These are phyloP conservation scores for Cnemophilus loriae DNA, from an alignment of 2,113 vertebrate species.

Conservation along the genomic window DNA sequence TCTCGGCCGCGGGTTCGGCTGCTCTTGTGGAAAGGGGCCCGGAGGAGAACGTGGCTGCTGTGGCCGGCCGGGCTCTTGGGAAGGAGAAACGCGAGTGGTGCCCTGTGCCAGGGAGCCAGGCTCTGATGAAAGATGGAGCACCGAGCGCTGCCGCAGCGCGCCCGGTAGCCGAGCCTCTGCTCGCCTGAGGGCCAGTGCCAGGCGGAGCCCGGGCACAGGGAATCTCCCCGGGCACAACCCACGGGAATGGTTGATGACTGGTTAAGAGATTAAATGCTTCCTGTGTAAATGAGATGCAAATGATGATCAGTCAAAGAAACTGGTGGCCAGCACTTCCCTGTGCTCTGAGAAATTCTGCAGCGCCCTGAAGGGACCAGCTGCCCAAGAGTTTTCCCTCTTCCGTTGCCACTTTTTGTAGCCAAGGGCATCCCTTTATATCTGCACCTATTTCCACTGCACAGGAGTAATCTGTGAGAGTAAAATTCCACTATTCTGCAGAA, in stretches of 20 bases:
- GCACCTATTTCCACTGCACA: not conserved
- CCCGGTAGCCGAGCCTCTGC: not conserved
- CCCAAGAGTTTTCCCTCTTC: not conserved
- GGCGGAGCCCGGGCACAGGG: not conserved
- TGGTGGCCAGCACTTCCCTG: not conserved
- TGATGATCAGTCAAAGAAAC: not conserved
- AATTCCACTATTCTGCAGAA: not conserved
- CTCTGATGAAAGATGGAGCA: not conserved
- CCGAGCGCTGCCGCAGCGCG: not conserved
- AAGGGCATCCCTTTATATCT: not conserved
- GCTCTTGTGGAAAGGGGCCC: not conserved
- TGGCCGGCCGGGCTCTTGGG: not conserved
- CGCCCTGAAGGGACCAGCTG: not conserved
- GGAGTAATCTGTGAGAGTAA: not conserved
- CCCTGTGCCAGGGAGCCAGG: not conserved
- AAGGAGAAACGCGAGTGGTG: fast-evolving
- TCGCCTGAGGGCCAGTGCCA: not conserved
- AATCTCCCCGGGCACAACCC: not conserved
- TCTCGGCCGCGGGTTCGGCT: not conserved
- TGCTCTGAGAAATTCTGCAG: not conserved
- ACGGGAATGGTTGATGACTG: no score
- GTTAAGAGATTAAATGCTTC: not conserved
- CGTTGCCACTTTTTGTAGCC: not conserved
- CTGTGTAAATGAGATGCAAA: not conserved
- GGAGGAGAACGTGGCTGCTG: not conserved